These are phyloP conservation scores for Gallinago paraguaiae DNA, from an alignment of 2,113 vertebrate genomes.

Conservation along the genomic window DNA sequence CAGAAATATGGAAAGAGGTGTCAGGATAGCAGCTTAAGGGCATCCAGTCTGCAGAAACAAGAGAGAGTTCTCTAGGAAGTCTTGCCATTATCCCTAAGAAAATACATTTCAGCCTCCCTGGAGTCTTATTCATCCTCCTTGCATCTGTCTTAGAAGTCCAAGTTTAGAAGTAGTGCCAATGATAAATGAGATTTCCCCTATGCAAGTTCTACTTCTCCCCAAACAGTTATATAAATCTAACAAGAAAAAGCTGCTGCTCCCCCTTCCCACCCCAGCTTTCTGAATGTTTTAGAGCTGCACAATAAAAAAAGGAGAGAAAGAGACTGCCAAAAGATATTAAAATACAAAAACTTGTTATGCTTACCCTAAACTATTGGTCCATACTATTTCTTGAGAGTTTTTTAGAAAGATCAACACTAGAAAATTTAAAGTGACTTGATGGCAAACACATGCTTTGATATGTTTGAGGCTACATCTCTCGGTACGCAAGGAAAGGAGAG, in stretches of 20 bases:
- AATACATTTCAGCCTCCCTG: slow-evolving; percentile 34
- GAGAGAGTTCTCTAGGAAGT: not conserved
- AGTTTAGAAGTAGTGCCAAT: slow-evolving; percentile 8
- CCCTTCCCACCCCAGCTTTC: not conserved
- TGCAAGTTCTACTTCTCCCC: not conserved
- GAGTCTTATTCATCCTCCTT: slow-evolving; percentile 43
- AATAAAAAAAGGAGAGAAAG: not conserved
- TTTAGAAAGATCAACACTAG: not conserved
- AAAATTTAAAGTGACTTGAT: not conserved
- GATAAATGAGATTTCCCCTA: slow-evolving; percentile 15
- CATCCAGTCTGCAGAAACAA: not conserved
- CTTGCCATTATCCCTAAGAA: slow-evolving; percentile 36
- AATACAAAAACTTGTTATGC: not conserved
- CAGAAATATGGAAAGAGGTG: not conserved
- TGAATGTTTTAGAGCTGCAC: not conserved
- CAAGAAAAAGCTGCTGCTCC: not conserved
- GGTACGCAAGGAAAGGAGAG: not conserved
- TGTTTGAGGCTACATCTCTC: not conserved
- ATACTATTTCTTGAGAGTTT: not conserved
- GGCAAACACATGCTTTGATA: not conserved
- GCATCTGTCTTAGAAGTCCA: slow-evolving; percentile 16
- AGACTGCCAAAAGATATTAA: not conserved
- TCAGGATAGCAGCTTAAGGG: slow-evolving; percentile 28
- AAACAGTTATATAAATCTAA: not conserved
- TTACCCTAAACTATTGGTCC: not conserved